These are phyloP conservation scores for Callochromis pleurospilus DNA, from an alignment of 2,113 vertebrate species.

Conservation along the genomic window DNA sequence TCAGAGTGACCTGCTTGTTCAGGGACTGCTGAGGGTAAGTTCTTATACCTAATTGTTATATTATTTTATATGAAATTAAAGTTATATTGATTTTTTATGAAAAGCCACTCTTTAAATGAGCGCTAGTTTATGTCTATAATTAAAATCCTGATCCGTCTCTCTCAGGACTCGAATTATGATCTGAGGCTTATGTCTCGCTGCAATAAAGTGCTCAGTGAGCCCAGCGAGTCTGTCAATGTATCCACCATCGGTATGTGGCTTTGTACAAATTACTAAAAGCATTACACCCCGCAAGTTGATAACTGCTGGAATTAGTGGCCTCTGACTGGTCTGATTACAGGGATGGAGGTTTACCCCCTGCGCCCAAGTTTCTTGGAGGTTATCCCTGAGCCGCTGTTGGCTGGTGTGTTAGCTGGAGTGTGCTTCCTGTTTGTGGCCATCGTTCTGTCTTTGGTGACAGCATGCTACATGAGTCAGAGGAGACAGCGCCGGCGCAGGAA, in stretches of 20 bases:
- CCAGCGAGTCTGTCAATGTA: conserved; percentile 83
- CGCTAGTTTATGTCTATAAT: neutral
- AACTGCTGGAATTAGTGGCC: neutral
- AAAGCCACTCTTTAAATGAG: neutral
- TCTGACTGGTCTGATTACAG: conserved; percentile 50
- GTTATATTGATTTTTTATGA: neutral
- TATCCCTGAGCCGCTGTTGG: conserved; percentile 83
- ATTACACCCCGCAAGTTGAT: neutral
- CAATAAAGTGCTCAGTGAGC: conserved; percentile 80
- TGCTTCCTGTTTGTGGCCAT: conserved; percentile 89
- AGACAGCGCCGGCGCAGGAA: conserved; percentile 57
- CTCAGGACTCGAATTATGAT: conserved; percentile 84
- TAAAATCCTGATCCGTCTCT: neutral
- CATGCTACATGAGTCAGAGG: conserved; percentile 84
- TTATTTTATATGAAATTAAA: neutral
- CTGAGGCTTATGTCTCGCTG: conserved; percentile 86
- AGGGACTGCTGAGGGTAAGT: conserved; percentile 85
- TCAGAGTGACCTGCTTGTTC: conserved; percentile 79
- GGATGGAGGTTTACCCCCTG: conserved; percentile 86
- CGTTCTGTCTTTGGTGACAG: conserved; percentile 81
- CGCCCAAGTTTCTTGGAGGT: conserved; percentile 79
- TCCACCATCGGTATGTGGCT: conserved; percentile 81
- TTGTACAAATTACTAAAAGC: neutral
- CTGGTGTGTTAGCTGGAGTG: conserved; percentile 84
- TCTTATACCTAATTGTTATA: neutral